A percentile compares a stretch with the other conserved stretches of the same genome.
These are phyloP conservation scores for Phacellophora camtschatica DNA, from an alignment of 30 jellyfish, hydroid and myxozoan species.

Conservation along the genomic window DNA sequence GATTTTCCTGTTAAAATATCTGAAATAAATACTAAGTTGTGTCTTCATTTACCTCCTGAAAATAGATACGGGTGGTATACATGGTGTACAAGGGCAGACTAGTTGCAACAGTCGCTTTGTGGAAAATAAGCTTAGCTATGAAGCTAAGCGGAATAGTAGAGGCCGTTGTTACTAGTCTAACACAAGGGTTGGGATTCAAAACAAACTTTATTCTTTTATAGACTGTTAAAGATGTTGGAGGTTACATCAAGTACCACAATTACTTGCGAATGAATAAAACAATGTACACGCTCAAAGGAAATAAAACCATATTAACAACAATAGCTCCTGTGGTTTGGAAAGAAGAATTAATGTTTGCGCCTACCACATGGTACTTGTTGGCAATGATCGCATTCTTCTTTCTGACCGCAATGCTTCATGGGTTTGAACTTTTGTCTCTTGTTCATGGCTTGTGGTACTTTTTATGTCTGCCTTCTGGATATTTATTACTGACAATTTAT, in stretches of 20 bases:
- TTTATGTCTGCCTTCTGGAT: constrained; percentile 95
- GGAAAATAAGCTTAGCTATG: too few species aligned
- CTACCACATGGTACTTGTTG: constrained; percentile 91
- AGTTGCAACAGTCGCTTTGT: too few species aligned
- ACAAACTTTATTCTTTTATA: too few species aligned
- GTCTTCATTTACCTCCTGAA: too few species aligned
- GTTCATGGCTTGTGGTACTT: constrained; percentile 90
- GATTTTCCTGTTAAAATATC: too few species aligned
- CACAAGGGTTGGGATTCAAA: too few species aligned
- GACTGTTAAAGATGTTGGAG: constrained; percentile 81
- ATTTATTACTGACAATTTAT: constrained; percentile 82
- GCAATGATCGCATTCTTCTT: constrained; percentile 69
- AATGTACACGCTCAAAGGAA: neutral
- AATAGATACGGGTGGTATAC: too few species aligned
- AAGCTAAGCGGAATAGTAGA: too few species aligned
- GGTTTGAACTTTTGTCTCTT: constrained; percentile 72
- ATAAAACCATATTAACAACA: constrained; percentile 7
- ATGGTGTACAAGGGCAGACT: too few species aligned
- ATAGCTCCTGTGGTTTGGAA: constrained; percentile 1
- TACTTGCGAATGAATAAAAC: neutral
- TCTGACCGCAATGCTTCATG: constrained; percentile 88
- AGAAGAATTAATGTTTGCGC: constrained; percentile 22
- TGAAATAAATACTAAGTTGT: too few species aligned
- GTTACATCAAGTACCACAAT: neutral
- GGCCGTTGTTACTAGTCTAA: too few species aligned